Base-by-base conservation (phyloP, 1,140 invertebrate genomes). In the Plectrocnemia conspersa region DNA sequence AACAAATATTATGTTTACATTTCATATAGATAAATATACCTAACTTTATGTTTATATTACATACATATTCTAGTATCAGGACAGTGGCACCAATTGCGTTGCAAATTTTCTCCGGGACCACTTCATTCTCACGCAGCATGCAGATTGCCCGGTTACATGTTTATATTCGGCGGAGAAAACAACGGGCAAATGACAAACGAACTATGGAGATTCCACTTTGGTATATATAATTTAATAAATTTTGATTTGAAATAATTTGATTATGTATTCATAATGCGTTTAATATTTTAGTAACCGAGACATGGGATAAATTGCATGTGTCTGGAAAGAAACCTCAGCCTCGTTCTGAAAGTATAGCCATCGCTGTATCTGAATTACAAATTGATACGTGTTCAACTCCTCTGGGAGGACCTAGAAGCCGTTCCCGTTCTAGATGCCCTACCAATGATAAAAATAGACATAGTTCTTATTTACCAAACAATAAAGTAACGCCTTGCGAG, bases 171-270 rank as follows among this genome's bases (percentile, higher is more conserved):
- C 1, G 89, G 90, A 0, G 89, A 92, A 66, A 78, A 80, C 57
- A 76, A 77, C 52, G 88, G 88, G 1, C 75, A 83, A 45, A 74
- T 84, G 6, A 82, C 79, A 13, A 88, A 89, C 67, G 89, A 92
- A 63, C 70, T 93, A 1, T 93, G 91, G 90, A 80, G 86, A 68
- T 92, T 89, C 75, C 86, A 89, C 71, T 91, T 91, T 68, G 83
- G 88, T 91, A 78, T 72, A n/a, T n/a, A n/a, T n/a, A n/a, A n/a
- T n/a, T n/a, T n/a, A n/a, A n/a, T n/a, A n/a, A n/a, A n/a, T n/a
- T n/a, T n/a, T n/a, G n/a, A n/a, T n/a, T n/a, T n/a, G n/a, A n/a
- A n/a, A n/a, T n/a, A n/a, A n/a, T n/a, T n/a, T n/a, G n/a, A 16
- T 46, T 46, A 16, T 35, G 40, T 19, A 25, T 56, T 52, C 15